Percentiles rank a stretch among this genome's conserved stretches.
These are phyloP conservation scores for Temnothorax rugatulus DNA, from an alignment of 2,888 invertebrate genomes.

Conservation along the genomic window DNA sequence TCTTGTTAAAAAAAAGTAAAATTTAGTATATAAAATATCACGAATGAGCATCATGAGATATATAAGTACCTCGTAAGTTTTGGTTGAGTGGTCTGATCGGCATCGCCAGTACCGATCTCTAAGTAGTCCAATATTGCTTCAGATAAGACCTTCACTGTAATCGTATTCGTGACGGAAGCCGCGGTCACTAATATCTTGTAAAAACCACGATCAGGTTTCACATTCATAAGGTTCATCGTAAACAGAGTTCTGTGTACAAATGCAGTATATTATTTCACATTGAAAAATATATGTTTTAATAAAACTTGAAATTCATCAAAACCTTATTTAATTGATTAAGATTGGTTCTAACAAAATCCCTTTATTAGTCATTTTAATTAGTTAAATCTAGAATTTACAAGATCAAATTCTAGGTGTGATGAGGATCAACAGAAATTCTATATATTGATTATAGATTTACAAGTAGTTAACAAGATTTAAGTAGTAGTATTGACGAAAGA, in stretches of 20 bases:
- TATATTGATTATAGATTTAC: not conserved
- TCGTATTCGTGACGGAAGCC: conserved; percentile 88
- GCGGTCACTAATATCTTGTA: conserved; percentile 94
- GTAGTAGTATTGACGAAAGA: not conserved
- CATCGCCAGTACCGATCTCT: conserved; percentile 96
- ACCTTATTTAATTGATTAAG: not conserved
- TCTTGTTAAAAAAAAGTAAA: conserved; percentile 18
- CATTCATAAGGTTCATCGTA: conserved; percentile 92
- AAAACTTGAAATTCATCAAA: not conserved
- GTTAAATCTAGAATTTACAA: not conserved
- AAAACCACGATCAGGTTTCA: conserved; percentile 93
- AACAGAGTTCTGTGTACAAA: conserved; percentile 89
- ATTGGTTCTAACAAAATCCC: not conserved
- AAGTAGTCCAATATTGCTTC: conserved; percentile 92
- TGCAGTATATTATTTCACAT: not conserved
- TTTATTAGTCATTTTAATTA: not conserved
- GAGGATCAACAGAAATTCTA: not conserved
- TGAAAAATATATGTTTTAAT: not conserved
- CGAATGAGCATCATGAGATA: not conserved
- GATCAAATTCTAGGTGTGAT: not conserved
- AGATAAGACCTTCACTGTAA: conserved; percentile 91
- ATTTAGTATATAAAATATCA: conserved; percentile 7
- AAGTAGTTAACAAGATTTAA: not conserved
- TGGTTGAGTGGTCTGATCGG: conserved; percentile 95
- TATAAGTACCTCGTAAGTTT: conserved; percentile 89